These are phyloP conservation scores for Ammodramus savannarum DNA, from an alignment of 2,113 vertebrate species.

Conservation along the genomic window DNA sequence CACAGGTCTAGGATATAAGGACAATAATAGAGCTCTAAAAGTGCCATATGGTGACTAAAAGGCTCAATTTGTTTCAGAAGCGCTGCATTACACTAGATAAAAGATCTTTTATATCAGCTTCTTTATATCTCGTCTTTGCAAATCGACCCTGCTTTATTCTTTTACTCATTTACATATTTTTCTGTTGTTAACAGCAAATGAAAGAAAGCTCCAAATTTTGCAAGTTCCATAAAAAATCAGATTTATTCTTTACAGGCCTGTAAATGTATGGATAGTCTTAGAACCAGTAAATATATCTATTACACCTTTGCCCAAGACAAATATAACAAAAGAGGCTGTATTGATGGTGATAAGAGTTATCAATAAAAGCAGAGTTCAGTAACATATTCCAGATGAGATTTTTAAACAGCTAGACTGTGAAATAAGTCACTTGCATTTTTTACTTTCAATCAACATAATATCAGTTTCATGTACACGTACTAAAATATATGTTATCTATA, in stretches of 20 bases:
- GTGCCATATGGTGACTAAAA: constrained; percentile 40
- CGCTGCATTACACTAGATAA: neutral
- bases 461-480: neutral
- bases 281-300: neutral
- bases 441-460: neutral
- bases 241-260: neutral
- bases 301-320: neutral
- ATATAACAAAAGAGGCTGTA: neutral
- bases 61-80: constrained; percentile 45
- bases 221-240: neutral
- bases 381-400: neutral
- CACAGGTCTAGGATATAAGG: neutral
- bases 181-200: constrained; percentile 26
- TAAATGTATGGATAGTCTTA: neutral
- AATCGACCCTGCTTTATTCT: neutral
- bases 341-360: neutral
- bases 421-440: neutral
- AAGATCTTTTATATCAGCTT: constrained; percentile 1
- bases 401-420: neutral
- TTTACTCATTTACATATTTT: constrained; percentile 24
- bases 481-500: neutral
- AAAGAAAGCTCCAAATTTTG: neutral
- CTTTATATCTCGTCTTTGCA: neutral
- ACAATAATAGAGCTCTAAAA: constrained; percentile 39
- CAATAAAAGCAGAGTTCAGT: neutral